A percentile compares a stretch with the other conserved stretches of the same genome.
Conservation (phyloP, 1,140 invertebrate species). For the Drosophila albomicans region DNA sequence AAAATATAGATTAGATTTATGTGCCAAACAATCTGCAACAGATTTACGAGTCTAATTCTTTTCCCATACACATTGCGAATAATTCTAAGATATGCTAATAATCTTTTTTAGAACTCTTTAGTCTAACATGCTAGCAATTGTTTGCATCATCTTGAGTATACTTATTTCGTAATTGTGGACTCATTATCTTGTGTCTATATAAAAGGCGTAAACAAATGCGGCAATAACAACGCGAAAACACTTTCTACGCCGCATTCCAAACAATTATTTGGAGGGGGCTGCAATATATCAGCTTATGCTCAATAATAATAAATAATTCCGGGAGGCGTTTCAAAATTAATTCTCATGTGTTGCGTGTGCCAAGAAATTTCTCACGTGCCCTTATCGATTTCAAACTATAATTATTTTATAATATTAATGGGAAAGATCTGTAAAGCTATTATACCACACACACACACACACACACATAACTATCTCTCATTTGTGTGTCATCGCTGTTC, state of each 20-base stretch:
- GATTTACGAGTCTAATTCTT: too few species aligned
- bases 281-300: conserved; percentile 27
- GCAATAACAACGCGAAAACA: not conserved
- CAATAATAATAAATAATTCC: conserved; percentile 25
- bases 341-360: conserved; percentile 8
- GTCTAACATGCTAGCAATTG: not conserved
- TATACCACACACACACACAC: not conserved
- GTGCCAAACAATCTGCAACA: too few species aligned
- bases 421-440: not conserved
- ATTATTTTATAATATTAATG: conserved; percentile 3
- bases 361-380: conserved; percentile 30
- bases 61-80: too few species aligned
- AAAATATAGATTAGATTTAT: too few species aligned
- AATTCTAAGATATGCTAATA: too few species aligned
- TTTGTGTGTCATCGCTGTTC: not conserved
- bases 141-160: not conserved
- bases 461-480: not conserved
- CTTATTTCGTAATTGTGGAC: not conserved
- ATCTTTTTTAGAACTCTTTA: not conserved
- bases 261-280: conserved; percentile 5
- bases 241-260: conserved; percentile 45
- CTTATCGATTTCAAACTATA: conserved; percentile 24
- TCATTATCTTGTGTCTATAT: conserved; percentile 21
- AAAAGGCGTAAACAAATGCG: conserved; percentile 33
- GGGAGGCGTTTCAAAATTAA: conserved; percentile 3